These are phyloP conservation scores for Tenrec ecaudatus DNA, from an alignment of 2,113 vertebrate genomes.

Conservation along the genomic window DNA sequence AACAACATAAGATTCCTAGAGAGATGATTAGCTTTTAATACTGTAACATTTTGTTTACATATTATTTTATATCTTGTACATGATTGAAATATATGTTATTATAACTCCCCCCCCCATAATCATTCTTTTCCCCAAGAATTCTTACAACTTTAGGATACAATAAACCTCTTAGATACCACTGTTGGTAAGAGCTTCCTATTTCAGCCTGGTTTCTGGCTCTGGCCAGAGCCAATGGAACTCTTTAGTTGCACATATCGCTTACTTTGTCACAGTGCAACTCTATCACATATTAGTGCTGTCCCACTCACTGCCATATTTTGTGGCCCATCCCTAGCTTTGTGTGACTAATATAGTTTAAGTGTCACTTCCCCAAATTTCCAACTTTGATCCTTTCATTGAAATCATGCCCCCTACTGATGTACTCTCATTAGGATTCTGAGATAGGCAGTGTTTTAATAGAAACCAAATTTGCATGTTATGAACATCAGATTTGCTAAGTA, in stretches of 20 bases:
- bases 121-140: background rate
- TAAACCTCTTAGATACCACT: too few species aligned
- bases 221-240: too few species aligned
- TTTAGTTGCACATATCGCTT: too few species aligned
- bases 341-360: background rate
- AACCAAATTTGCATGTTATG: background rate
- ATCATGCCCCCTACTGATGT: conserved; percentile 14
- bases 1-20: background rate
- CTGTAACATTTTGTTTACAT: conserved; percentile 11
- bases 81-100: background rate
- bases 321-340: background rate
- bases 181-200: too few species aligned
- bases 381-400: conserved; percentile 11
- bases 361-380: conserved; percentile 1
- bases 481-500: conserved; percentile 42
- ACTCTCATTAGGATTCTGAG: background rate
- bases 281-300: background rate
- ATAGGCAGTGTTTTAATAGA: conserved; percentile 44
- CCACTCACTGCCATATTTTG: background rate
- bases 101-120: background rate
- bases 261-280: background rate
- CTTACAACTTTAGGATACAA: too few species aligned
- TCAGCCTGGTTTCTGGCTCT: too few species aligned
- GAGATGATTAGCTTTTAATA: background rate
- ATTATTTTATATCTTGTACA: background rate